These are phyloP conservation scores for Siniperca undulata DNA, from an alignment of 2,797 vertebrate genomes.

Conservation along the genomic window DNA sequence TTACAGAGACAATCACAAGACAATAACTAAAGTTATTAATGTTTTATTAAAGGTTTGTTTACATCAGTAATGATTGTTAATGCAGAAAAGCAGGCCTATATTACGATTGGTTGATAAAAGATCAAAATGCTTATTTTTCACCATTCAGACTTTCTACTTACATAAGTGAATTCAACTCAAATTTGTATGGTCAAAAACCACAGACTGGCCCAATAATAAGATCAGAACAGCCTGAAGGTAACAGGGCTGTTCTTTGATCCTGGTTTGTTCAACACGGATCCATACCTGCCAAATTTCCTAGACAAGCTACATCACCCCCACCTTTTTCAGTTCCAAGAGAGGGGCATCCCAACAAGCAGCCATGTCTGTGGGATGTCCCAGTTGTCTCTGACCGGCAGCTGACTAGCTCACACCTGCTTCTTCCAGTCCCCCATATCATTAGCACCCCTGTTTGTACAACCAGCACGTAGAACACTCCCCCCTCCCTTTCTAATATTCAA, in stretches of 20 bases:
- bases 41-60: neutral
- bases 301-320: neutral
- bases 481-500: conserved; percentile 3
- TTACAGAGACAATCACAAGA: neutral
- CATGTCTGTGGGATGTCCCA: conserved; percentile 45
- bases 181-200: neutral
- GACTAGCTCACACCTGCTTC: conserved; percentile 68
- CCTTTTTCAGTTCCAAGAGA: conserved; percentile 22
- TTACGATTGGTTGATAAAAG: too few relatives aligned
- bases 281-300: neutral
- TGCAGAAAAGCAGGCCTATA: neutral
- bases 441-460: conserved; percentile 14
- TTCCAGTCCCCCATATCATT: conserved; percentile 39
- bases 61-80: neutral
- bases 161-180: neutral
- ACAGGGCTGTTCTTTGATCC: neutral
- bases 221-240: neutral
- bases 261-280: neutral
- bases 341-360: conserved; percentile 35
- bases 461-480: neutral
- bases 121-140: neutral
- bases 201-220: neutral
- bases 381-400: conserved; percentile 52
- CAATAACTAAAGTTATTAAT: neutral
- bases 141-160: neutral